A percentile compares a stretch with the other conserved stretches of the same genome.
These are phyloP conservation scores for Haliaeetus leucogaster DNA, from an alignment of 2,113 vertebrate species.

Conservation along the genomic window DNA sequence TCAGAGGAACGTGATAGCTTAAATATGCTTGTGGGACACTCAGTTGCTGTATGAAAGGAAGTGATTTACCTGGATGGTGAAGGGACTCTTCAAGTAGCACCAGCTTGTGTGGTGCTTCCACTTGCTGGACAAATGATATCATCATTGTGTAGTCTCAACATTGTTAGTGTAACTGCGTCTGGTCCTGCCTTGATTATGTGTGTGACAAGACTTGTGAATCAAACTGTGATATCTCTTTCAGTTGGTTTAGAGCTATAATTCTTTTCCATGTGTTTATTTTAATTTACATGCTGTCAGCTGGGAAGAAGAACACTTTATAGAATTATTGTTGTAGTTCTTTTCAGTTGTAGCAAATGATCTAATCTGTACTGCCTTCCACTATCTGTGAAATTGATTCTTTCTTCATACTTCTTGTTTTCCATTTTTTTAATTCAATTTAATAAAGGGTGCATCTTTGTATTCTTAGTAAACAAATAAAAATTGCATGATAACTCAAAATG, in stretches of 20 bases:
- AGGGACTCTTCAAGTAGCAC: background rate
- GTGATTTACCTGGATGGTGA: background rate
- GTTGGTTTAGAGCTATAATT: background rate
- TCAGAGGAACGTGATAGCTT: background rate
- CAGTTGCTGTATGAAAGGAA: background rate
- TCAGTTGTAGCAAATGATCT: conserved; percentile 9
- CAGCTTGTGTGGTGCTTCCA: background rate
- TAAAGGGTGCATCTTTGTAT: background rate
- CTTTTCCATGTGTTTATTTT: background rate
- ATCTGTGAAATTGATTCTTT: conserved; percentile 9
- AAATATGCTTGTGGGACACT: background rate
- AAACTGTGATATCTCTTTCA: background rate
- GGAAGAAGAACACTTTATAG: background rate
- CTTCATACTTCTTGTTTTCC: background rate
- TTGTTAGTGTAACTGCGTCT: background rate
- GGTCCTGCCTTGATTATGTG: background rate
- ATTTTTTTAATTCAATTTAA: background rate
- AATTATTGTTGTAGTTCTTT: background rate
- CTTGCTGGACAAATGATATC: background rate
- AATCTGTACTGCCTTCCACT: background rate
- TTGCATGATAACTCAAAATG: background rate
- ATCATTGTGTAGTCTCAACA: background rate
- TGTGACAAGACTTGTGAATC: background rate
- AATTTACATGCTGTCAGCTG: background rate
- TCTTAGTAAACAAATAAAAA: conserved; percentile 4